Evolutionary conservation across 1,140 invertebrate genomes (phyloP), one percentile per base, ranked within the genome.

Genomic region (Drosophila nigrodunni): DNA sequence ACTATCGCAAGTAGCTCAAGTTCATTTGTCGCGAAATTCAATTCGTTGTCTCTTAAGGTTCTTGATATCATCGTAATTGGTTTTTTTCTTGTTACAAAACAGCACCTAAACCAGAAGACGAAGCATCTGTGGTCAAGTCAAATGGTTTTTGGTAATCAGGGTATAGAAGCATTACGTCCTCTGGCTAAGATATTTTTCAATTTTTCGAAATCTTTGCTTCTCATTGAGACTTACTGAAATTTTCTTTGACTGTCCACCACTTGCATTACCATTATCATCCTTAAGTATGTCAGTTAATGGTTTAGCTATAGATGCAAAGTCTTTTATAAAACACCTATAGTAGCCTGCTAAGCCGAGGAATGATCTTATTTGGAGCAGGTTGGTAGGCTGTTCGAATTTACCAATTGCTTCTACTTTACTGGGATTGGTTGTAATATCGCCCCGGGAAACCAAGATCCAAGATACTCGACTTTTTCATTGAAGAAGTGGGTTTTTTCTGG

Each of bases 401-500:
- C 10, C 9, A 25, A 58, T 58, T 43, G 39, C 55, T 6, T 41
- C 55, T 43, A 44, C 11, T 25, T 62, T 50, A 7, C 18, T 50
- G 18, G 47, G 47, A 47, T 18, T 39, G 25, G 60, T 62, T 41
- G 9, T 25, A 25, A 52, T 62, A 11, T 47, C 46, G 8, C 35
- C 18, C 2, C 60, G 60, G 13, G 60, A 64, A 7, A 64, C 60
- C 11, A 68, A 10, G 13, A 65, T 30, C 25, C 62, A 5, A 65
- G 21, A 65, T 65, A 65, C 3, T 52, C 39, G 15, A 91, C 70
- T 9, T 49, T 71, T 60, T 80, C 61, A n/a, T 59, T 57, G 18
- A 57, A 57, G 78, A 90, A 74, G 94, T 93, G 46, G 75, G 92
- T 49, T 9, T 61, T 82, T 94, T 94, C 67, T 81, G 64, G 3